phyloP scores from a whole-genome alignment of 2,113 vertebrate genomes.

The Rhodinocichla rosea region DNA sequence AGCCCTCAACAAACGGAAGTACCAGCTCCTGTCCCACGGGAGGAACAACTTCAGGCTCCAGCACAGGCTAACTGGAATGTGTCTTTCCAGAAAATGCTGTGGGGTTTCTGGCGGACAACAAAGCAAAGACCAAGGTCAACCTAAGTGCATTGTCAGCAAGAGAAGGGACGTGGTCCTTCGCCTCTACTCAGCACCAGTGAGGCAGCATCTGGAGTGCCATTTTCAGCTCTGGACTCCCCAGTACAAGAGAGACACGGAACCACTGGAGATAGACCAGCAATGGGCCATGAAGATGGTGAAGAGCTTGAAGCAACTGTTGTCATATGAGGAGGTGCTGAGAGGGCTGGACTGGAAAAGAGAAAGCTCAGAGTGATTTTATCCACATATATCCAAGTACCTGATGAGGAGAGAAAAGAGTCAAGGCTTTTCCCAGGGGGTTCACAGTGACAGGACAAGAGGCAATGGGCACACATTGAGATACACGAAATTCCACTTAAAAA shows the following conservation, averaged over 20 bases:
- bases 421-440: background rate
- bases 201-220: background rate
- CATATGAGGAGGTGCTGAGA: background rate
- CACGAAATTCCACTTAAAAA: background rate
- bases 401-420: background rate
- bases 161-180: background rate
- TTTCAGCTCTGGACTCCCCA: background rate
- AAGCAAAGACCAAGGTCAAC: background rate
- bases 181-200: background rate
- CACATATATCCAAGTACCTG: background rate
- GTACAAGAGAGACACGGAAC: background rate
- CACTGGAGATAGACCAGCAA: background rate
- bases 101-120: background rate
- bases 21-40: background rate
- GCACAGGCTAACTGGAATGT: background rate
- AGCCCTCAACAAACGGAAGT: background rate
- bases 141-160: background rate
- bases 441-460: background rate
- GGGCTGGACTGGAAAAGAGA: background rate
- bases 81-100: background rate
- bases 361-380: background rate
- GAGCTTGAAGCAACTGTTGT: background rate
- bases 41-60: background rate
- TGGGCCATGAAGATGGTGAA: background rate
- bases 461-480: accelerated